A percentile compares a stretch with the other conserved stretches of the same genome.
phyloP scores from a whole-genome alignment of 2,113 vertebrate species.

The Nipponia nippon region DNA sequence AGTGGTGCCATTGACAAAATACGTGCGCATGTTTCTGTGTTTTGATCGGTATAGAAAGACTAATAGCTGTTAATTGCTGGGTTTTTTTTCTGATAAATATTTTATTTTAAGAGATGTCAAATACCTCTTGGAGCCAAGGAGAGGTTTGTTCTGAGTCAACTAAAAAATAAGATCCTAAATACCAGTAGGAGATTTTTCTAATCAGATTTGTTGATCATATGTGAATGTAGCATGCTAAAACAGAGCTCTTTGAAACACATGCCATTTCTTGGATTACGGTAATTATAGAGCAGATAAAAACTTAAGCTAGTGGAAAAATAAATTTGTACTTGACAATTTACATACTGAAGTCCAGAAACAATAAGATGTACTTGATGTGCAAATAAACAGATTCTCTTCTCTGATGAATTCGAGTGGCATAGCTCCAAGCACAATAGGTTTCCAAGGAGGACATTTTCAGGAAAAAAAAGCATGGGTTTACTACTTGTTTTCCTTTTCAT shows the following conservation, averaged over 20 bases:
- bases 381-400: slow-evolving; percentile 45
- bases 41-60: not conserved
- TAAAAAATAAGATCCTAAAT: not conserved
- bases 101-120: not conserved
- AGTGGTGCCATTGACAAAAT: not conserved
- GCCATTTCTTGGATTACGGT: not conserved
- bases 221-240: not conserved
- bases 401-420: not conserved
- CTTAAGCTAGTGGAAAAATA: slow-evolving; percentile 16
- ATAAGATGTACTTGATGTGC: slow-evolving; percentile 18
- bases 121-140: not conserved
- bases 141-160: not conserved
- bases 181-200: not conserved
- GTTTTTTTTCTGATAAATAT: not conserved
- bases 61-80: not conserved
- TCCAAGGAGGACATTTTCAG: not conserved
- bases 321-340: slow-evolving; percentile 23
- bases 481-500: slow-evolving; percentile 2
- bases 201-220: not conserved
- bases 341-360: slow-evolving; percentile 22
- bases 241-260: not conserved
- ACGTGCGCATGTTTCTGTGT: not conserved
- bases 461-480: not conserved
- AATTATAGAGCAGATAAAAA: not conserved
- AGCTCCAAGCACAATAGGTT: not conserved